Evolutionary conservation across 1,140 invertebrate genomes (phyloP), one percentile per base, ranked within the genome.

Genomic region (Lepidurus apus): DNA sequence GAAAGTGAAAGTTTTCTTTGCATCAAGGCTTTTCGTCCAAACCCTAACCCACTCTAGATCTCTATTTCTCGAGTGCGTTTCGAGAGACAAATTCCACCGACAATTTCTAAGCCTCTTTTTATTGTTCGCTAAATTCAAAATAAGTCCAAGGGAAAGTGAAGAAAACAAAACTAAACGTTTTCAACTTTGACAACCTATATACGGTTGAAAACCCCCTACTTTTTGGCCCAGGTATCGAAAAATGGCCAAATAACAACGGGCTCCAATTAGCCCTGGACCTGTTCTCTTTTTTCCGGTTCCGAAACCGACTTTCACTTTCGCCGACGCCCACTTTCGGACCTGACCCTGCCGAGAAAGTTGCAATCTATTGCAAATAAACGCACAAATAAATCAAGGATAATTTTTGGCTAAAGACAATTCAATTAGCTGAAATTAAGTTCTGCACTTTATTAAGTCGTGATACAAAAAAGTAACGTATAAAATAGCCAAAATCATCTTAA

Each of bases 201-300:
- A 65, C 17, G 17, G 53, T 13, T n/a, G 53, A 21, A 21, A 21
- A 65, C 17, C 53, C 53, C 53, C 53, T 17, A 65, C 53, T 65
- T 65, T 65, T 21, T n/a, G 21, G 21, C 3, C 53, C 13, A 65
- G 21, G 53, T 17, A 17, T 7, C 21, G 9, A 65, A 65, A 65
- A 65, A 21, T 65, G 0, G 21, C 17, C 13, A 21, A 65, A 65
- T 13, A 65, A 65, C 53, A 65, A 5, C 17, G 53, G 53, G 53
- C 53, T 13, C 21, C 53, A 65, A n/a, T 65, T 65, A 65, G 53
- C 53, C 53, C 53, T 65, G 53, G 21, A 65, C 53, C 53, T 65
- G 53, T 65, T 65, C 53, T 65, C 53, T 65, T 65, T 65, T 17
- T 1, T 10, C 10, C 10, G 17, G 45, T 10, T 10, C 9, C 17